These are phyloP conservation scores for Carcinoscorpius rotundicauda DNA, from an alignment of 1,140 invertebrate genomes.

Conservation along the genomic window DNA sequence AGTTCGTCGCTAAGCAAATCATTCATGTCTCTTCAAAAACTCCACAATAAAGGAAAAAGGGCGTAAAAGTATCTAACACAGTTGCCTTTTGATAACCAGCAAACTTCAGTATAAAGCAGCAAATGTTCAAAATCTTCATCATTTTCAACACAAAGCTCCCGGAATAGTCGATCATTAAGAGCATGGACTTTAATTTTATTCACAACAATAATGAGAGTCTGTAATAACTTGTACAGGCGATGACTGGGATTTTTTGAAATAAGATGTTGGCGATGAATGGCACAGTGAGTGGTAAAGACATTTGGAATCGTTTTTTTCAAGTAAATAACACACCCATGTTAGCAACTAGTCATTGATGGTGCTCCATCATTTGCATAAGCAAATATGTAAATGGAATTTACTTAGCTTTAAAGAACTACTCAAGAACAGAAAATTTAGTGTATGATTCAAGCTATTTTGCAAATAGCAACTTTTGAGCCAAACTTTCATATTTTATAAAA, in stretches of 20 bases:
- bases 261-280: constrained; percentile 20
- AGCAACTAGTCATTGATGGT: constrained; percentile 26
- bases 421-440: constrained; percentile 19
- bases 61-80: constrained; percentile 19
- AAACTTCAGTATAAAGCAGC: constrained; percentile 10
- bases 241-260: constrained; percentile 19
- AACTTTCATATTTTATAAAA: not conserved
- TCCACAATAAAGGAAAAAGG: constrained; percentile 17
- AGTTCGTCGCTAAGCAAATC: not conserved
- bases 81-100: constrained; percentile 21
- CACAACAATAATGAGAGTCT: constrained; percentile 18
- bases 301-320: constrained; percentile 27
- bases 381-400: constrained; percentile 26
- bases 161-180: constrained; percentile 20
- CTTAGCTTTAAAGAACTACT: constrained; percentile 27
- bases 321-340: constrained; percentile 23
- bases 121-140: constrained; percentile 23
- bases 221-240: constrained; percentile 18
- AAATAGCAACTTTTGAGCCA: constrained; percentile 15
- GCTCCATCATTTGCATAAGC: constrained; percentile 29
- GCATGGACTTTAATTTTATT: constrained; percentile 16
- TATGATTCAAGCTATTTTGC: constrained; percentile 15
- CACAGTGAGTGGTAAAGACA: constrained; percentile 17
- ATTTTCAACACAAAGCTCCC: constrained; percentile 19
- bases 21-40: too few species aligned